Conservation (phyloP, 2,113 vertebrate species). For the Dromas ardeola region DNA sequence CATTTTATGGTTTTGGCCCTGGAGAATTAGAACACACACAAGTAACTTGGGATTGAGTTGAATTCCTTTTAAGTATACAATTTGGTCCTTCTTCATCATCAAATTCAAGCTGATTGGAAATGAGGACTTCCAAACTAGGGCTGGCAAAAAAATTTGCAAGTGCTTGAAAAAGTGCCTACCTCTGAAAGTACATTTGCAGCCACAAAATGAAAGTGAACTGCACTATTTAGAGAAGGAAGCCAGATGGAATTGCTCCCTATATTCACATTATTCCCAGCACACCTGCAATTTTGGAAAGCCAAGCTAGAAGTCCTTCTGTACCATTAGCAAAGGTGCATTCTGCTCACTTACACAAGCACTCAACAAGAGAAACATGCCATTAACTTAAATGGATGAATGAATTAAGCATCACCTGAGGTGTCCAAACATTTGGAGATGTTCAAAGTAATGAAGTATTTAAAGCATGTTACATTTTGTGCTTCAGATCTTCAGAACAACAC, state of each 20-base stretch:
- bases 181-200: neutral
- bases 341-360: neutral
- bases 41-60: neutral
- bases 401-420: neutral
- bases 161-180: neutral
- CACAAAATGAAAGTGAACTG: neutral
- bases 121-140: neutral
- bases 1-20: neutral
- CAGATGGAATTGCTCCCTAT: neutral
- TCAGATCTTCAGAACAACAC: neutral
- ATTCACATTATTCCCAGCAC: neutral
- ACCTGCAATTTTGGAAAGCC: neutral
- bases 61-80: neutral
- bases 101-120: neutral
- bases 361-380: neutral
- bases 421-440: slow-evolving; percentile 14
- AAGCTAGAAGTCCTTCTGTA: neutral
- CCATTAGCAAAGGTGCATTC: neutral
- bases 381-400: neutral
- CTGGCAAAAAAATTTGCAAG: neutral
- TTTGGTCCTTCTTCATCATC: neutral
- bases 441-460: neutral
- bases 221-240: neutral
- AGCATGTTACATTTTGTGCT: neutral
- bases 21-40: neutral